Conservation (phyloP, 2,797 vertebrate species). For the Pogoniulus pusillus region DNA sequence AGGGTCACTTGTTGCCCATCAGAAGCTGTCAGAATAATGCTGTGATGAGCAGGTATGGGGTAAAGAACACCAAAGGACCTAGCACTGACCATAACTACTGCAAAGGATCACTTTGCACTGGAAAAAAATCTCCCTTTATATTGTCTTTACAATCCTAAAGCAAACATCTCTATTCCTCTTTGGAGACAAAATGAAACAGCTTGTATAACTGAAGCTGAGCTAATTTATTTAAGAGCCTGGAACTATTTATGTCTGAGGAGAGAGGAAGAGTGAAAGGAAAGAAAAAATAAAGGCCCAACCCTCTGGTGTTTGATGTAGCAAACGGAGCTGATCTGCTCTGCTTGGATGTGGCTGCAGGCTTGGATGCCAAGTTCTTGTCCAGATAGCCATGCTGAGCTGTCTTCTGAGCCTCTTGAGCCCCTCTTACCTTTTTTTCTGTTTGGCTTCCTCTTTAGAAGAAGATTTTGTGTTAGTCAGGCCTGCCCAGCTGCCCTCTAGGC, state of each 20-base stretch:
- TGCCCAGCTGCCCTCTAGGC: slow-evolving; percentile 62
- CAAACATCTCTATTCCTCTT: slow-evolving; percentile 16
- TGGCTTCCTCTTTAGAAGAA: slow-evolving; percentile 43
- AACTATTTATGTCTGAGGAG: slow-evolving; percentile 36
- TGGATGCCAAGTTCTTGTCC: slow-evolving; percentile 52
- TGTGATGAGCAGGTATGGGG: background rate
- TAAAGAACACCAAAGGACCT: background rate
- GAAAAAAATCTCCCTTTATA: slow-evolving; percentile 39
- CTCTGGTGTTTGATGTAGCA: slow-evolving; percentile 36
- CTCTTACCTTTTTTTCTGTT: slow-evolving; percentile 42
- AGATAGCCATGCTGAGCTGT: slow-evolving; percentile 39
- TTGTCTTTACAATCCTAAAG: slow-evolving; percentile 50
- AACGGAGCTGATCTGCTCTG: slow-evolving; percentile 59
- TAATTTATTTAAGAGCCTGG: slow-evolving; percentile 49
- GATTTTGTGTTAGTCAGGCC: slow-evolving; percentile 55
- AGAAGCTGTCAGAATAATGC: background rate
- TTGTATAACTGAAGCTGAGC: slow-evolving; percentile 15
- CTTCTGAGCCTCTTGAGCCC: slow-evolving; percentile 30
- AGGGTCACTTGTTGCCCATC: background rate
- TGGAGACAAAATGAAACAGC: slow-evolving; percentile 26
- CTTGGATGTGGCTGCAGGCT: slow-evolving; percentile 25
- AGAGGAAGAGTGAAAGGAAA: slow-evolving; percentile 12
- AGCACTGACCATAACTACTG: background rate
- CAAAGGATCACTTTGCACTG: background rate
- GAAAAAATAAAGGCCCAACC: background rate